A percentile compares a stretch with the other conserved stretches of the same genome.
These are phyloP conservation scores for Macquaria ambigua DNA, from an alignment of 2,113 vertebrate species.

Conservation along the genomic window DNA sequence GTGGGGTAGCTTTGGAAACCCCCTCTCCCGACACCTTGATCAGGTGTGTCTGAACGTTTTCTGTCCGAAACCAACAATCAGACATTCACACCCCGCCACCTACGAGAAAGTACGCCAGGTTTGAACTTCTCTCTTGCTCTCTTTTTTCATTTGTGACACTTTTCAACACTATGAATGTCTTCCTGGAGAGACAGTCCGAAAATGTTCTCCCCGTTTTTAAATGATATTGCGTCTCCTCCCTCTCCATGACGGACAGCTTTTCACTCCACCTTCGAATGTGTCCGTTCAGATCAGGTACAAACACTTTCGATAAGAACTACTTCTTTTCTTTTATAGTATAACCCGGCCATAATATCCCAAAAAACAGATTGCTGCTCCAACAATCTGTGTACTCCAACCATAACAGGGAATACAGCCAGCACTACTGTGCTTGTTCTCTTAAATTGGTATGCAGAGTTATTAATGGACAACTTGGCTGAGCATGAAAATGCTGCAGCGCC, in stretches of 20 bases:
- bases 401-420: neutral
- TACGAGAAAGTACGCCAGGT: neutral
- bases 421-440: constrained; percentile 26
- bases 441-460: constrained; percentile 53
- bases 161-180: neutral
- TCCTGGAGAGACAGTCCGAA: neutral
- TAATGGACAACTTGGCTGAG: constrained; percentile 62
- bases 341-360: neutral
- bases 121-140: neutral
- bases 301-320: neutral
- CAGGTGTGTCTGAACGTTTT: accelerated
- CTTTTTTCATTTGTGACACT: neutral
- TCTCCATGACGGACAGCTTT: neutral
- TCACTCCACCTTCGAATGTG: neutral
- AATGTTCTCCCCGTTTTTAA: neutral
- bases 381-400: neutral
- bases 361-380: neutral
- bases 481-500: constrained; percentile 25
- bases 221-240: neutral
- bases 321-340: neutral
- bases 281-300: too few relatives aligned
- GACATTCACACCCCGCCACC: neutral
- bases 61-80: neutral
- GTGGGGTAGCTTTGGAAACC: neutral
- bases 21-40: neutral